Conservation (phyloP, 1,140 invertebrate genomes). For the Euwallacea fornicatus region DNA sequence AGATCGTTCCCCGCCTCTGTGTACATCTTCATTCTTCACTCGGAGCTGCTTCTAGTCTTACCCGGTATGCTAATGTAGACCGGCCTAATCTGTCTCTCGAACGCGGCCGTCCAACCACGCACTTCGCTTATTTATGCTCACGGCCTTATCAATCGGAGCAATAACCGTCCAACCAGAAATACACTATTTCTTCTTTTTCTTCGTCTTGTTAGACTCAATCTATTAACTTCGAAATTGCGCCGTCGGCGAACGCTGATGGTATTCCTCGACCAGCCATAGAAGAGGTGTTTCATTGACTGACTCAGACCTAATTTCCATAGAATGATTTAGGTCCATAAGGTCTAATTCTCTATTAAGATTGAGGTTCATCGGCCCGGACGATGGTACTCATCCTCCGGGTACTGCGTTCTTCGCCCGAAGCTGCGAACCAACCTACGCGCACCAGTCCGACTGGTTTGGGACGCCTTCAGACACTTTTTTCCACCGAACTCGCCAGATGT, state of each 20-base stretch:
- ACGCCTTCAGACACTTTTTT: conserved; percentile 36
- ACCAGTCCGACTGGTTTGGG: conserved; percentile 38
- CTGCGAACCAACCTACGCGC: conserved; percentile 27
- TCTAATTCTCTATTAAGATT: not conserved
- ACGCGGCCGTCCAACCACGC: conserved; percentile 32
- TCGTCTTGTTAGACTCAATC: not conserved
- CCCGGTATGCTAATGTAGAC: conserved; percentile 34
- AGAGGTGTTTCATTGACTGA: too few species aligned
- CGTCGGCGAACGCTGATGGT: too few species aligned
- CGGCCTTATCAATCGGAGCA: conserved; percentile 35
- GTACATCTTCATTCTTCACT: conserved; percentile 30
- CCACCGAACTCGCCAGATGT: conserved; percentile 30
- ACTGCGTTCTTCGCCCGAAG: conserved; percentile 18
- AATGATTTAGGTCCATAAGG: not conserved
- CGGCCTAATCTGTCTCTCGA: conserved; percentile 28
- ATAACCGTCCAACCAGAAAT: conserved; percentile 24
- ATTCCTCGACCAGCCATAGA: too few species aligned
- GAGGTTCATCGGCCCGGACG: conserved; percentile 33
- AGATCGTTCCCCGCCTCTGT: conserved; percentile 22
- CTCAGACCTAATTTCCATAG: too few species aligned
- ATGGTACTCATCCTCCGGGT: conserved; percentile 29
- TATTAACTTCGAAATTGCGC: too few species aligned
- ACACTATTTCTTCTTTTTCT: conserved; percentile 13
- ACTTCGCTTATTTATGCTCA: conserved; percentile 32
- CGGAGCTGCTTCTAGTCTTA: conserved; percentile 34